Evolutionary conservation across 1,140 invertebrate genomes (phyloP).

Genomic region (Drosophila ironensis): DNA sequence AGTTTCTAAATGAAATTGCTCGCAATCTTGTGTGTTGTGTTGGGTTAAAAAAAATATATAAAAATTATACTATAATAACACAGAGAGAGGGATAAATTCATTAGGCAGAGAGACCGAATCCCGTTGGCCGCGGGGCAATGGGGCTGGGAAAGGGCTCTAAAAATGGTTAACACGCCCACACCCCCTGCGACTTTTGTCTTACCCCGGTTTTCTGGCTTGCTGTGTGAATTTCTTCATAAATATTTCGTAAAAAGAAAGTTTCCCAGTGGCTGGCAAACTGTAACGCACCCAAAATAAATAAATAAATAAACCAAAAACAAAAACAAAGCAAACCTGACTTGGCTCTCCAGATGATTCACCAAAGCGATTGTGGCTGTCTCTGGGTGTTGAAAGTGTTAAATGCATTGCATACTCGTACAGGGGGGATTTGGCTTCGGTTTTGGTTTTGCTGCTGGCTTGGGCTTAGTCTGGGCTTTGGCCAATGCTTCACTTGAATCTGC

Average conservation of each 20-base stretch:
- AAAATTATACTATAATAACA: constrained; percentile 26
- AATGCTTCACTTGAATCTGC: constrained; percentile 48
- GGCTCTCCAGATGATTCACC: constrained; percentile 61
- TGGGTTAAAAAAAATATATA: constrained; percentile 16
- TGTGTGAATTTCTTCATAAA: constrained; percentile 66
- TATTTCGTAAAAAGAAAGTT: constrained; percentile 77
- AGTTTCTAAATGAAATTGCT: constrained; percentile 74
- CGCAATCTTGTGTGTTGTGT: constrained; percentile 63
- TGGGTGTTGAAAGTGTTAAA: constrained; percentile 71
- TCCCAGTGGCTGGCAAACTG: constrained; percentile 68
- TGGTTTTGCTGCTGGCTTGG: no score
- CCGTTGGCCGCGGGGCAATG: constrained; percentile 17
- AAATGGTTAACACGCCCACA: constrained; percentile 66
- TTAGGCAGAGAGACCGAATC: constrained; percentile 51
- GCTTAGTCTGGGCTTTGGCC: constrained; percentile 18
- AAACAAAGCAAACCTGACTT: constrained; percentile 36
- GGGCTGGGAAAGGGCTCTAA: constrained; percentile 36
- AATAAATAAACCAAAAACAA: not conserved
- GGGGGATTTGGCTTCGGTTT: not conserved
- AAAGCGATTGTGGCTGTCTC: constrained; percentile 25
- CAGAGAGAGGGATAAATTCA: constrained; percentile 52
- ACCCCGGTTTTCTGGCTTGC: constrained; percentile 3
- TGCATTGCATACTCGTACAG: constrained; percentile 72
- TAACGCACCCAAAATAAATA: constrained; percentile 60
- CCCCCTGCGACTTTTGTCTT: constrained; percentile 7